Evolutionary conservation across 2,113 vertebrate genomes (phyloP).

Genomic region (Heliornis fulica): DNA sequence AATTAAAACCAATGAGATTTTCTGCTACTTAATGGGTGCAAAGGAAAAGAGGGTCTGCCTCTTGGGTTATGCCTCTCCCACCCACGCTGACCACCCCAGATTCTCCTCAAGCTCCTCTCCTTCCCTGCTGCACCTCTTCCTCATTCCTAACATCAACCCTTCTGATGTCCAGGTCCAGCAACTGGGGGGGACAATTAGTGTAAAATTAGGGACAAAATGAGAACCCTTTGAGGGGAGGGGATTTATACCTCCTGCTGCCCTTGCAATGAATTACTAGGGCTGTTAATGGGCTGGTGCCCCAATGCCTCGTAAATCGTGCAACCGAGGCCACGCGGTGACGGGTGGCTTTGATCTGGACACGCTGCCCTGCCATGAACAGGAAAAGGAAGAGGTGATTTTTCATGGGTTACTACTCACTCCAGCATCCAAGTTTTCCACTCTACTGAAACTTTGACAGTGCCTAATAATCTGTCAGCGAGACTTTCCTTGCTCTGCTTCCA

Average conservation of each 20-base stretch:
- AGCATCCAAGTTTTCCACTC: slow-evolving; percentile 77
- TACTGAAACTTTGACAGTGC: slow-evolving; percentile 78
- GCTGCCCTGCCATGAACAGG: slow-evolving; percentile 72
- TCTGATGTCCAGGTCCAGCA: background rate
- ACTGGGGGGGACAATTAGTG: slow-evolving; percentile 8
- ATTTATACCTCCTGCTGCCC: slow-evolving; percentile 63
- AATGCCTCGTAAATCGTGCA: slow-evolving; percentile 61
- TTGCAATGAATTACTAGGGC: slow-evolving; percentile 68
- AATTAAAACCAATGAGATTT: slow-evolving; percentile 29
- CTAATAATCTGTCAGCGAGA: slow-evolving; percentile 74
- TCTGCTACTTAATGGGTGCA: background rate
- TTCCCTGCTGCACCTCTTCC: background rate
- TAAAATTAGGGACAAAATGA: too few relatives aligned
- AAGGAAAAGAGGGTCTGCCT: background rate
- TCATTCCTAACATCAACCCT: background rate
- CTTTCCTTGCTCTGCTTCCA: slow-evolving; percentile 40
- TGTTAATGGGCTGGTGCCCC: slow-evolving; percentile 72
- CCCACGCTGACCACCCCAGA: background rate
- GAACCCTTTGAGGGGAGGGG: too few relatives aligned
- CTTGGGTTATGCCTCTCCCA: background rate
- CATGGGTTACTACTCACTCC: slow-evolving; percentile 72
- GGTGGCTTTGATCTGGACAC: slow-evolving; percentile 79
- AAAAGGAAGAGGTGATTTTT: slow-evolving; percentile 80
- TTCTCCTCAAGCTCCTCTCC: background rate
- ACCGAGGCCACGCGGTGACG: slow-evolving; percentile 14